These are phyloP conservation scores for Serrognathus titanus DNA, from an alignment of 2,888 invertebrate species.

Conservation along the genomic window DNA sequence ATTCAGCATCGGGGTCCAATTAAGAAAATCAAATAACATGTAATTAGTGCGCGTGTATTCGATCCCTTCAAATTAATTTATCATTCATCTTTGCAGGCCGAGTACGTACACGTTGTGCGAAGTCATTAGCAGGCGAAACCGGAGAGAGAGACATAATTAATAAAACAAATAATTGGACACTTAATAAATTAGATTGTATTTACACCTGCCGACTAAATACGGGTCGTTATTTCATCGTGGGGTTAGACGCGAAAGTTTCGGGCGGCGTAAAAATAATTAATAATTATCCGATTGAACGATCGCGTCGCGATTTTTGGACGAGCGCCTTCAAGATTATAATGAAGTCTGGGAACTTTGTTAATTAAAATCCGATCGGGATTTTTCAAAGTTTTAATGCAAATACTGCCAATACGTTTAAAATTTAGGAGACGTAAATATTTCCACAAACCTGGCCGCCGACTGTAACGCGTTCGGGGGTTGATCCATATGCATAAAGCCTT, in stretches of 20 bases:
- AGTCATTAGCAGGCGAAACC: not conserved
- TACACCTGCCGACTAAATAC: not conserved
- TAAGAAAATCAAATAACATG: conserved; percentile 3
- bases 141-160: not conserved
- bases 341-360: conserved; percentile 1
- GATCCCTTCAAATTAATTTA: not conserved
- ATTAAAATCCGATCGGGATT: not conserved
- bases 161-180: not conserved
- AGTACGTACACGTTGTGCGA: not conserved
- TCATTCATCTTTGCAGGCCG: not conserved
- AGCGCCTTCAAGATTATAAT: not conserved
- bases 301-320: not conserved
- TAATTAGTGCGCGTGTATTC: conserved; percentile 2
- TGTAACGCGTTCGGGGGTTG: too few relatives aligned
- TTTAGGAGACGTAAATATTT: not conserved
- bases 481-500: too few relatives aligned
- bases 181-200: not conserved
- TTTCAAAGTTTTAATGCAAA: not conserved
- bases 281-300: not conserved
- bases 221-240: not conserved
- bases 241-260: not conserved
- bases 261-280: not conserved
- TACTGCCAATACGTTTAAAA: not conserved
- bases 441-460: too few relatives aligned
- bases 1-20: not conserved